These are phyloP conservation scores for Himalopsyche kuldschensis DNA, from an alignment of 2,888 invertebrate genomes.

Conservation along the genomic window DNA sequence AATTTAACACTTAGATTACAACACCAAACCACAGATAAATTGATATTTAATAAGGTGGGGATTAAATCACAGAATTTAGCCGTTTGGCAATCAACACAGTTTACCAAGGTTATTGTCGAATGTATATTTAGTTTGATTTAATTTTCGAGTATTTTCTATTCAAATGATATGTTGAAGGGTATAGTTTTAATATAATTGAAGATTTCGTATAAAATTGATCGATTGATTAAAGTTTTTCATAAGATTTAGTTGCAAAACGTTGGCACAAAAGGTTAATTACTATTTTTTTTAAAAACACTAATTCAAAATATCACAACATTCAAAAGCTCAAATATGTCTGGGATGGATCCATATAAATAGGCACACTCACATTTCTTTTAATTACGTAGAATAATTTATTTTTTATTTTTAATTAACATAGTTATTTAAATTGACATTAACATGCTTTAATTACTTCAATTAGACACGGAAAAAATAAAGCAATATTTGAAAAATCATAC, in stretches of 20 bases:
- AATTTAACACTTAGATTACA: neutral
- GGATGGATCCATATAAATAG: slow-evolving; percentile 5
- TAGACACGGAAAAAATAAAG: too few relatives aligned
- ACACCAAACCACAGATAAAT: neutral
- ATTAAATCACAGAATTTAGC: too few relatives aligned
- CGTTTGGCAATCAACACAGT: neutral
- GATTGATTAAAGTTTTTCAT: slow-evolving; percentile 20
- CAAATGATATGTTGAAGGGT: neutral
- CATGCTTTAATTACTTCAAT: too few relatives aligned
- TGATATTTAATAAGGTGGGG: too few relatives aligned
- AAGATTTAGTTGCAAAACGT: slow-evolving; percentile 13
- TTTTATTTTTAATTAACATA: neutral
- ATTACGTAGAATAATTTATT: neutral
- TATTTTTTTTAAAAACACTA: slow-evolving; percentile 25
- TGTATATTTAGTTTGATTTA: neutral
- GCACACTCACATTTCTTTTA: neutral
- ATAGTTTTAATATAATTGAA: neutral
- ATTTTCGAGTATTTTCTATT: neutral
- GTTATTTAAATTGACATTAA: neutral
- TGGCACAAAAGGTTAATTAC: slow-evolving; percentile 21
- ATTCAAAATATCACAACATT: slow-evolving; percentile 39
- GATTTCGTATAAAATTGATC: neutral
- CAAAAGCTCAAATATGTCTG: slow-evolving; percentile 22
- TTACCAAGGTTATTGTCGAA: neutral
- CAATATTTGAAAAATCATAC: too few relatives aligned